phyloP scores from a whole-genome alignment of 2,888 invertebrate genomes.

The Drosophila recens region DNA sequence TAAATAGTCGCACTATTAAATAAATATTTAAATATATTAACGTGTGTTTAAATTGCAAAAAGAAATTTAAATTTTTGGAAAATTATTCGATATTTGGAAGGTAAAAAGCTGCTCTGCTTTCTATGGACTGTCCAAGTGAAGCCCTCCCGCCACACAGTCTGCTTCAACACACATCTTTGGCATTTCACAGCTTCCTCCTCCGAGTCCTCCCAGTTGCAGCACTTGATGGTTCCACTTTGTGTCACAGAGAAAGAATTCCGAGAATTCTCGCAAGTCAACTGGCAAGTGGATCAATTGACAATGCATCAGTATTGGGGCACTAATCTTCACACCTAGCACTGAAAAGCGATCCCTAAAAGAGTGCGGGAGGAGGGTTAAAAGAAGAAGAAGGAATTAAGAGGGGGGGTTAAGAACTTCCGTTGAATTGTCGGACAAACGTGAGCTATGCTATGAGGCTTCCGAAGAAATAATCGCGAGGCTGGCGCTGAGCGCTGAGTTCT shows the following conservation, averaged over 20 bases:
- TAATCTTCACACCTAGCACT: conserved; percentile 79
- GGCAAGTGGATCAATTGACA: conserved; percentile 53
- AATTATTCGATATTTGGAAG: background rate
- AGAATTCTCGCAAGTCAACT: conserved; percentile 62
- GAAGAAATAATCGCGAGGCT: conserved; percentile 68
- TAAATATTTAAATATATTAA: too few species aligned
- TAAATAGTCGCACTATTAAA: too few species aligned
- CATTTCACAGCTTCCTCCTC: conserved; percentile 31
- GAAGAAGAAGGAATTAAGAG: background rate
- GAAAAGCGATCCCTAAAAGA: conserved; percentile 40
- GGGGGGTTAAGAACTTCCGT: conserved; percentile 65
- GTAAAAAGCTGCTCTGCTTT: background rate
- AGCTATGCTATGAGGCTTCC: conserved; percentile 70
- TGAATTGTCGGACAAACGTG: conserved; percentile 80
- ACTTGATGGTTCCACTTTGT: background rate
- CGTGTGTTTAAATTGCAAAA: too few species aligned
- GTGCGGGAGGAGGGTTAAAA: background rate
- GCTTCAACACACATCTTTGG: conserved; percentile 26
- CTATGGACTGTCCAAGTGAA: background rate
- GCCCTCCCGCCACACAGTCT: conserved; percentile 45
- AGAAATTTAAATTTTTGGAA: too few species aligned
- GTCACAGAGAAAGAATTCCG: conserved; percentile 45
- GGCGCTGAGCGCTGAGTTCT: conserved; percentile 50
- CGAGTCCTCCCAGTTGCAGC: background rate
- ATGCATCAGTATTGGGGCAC: conserved; percentile 64